phyloP scores from a whole-genome alignment of 30 jellyfish, hydroid and myxozoan genomes.

The Hydra vulgaris region DNA sequence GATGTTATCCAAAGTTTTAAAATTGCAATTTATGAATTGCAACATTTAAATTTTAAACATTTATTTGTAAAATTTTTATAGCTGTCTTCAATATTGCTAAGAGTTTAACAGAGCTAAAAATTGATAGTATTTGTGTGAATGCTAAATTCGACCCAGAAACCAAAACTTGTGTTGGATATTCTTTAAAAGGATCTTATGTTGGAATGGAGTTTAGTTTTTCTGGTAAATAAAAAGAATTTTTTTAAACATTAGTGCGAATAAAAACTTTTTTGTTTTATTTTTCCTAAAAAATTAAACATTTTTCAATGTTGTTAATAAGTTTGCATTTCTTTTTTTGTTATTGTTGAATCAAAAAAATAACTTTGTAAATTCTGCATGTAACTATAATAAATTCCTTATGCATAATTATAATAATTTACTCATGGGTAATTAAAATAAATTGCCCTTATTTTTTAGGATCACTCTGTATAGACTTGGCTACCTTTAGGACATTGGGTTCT shows the following conservation, averaged over 20 bases:
- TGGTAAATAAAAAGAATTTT: neutral
- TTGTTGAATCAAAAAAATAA: too few species aligned
- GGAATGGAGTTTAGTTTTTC: slow-evolving; percentile 30
- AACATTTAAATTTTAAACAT: neutral
- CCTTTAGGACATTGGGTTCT: slow-evolving; percentile 30
- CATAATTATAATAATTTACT: neutral
- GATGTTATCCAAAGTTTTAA: too few species aligned
- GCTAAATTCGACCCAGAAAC: slow-evolving; percentile 33
- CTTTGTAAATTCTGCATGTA: too few species aligned
- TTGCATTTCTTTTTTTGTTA: too few species aligned
- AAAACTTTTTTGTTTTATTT: too few species aligned
- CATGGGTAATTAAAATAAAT: too few species aligned
- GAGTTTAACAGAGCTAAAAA: neutral
- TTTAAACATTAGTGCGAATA: too few species aligned
- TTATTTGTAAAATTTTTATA: too few species aligned
- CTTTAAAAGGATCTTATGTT: slow-evolving; percentile 19
- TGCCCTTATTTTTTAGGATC: neutral
- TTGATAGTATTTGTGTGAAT: neutral
- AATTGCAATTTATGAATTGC: too few species aligned
- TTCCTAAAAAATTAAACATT: too few species aligned
- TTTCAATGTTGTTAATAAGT: too few species aligned
- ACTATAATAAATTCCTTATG: too few species aligned
- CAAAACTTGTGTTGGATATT: slow-evolving; percentile 49
- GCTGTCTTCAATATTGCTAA: neutral
- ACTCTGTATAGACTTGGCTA: slow-evolving; percentile 31